Conservation (phyloP, 37 sponge, comb jelly and placozoan species). For the Beroe ovata region DNA sequence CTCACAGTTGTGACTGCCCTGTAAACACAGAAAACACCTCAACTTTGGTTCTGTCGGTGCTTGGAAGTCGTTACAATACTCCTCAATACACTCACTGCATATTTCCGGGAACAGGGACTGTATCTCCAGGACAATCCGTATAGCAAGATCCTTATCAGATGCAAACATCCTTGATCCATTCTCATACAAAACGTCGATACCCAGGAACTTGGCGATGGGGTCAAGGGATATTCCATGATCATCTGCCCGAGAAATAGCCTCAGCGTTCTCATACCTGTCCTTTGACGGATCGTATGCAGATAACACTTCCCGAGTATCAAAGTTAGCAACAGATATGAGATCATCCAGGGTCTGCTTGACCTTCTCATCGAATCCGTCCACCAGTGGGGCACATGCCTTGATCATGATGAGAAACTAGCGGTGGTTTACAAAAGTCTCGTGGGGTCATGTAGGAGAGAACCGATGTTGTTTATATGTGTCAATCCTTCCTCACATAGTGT, state of each 20-base stretch:
- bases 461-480: too few relatives aligned
- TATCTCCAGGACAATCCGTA: conserved; percentile 33
- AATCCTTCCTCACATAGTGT: too few relatives aligned
- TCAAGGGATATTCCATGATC: not conserved
- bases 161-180: not conserved
- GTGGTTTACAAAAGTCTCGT: too few relatives aligned
- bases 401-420: not conserved
- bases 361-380: not conserved
- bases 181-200: not conserved
- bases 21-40: not conserved
- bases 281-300: not conserved
- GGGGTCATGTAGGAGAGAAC: too few relatives aligned
- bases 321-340: not conserved
- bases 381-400: not conserved
- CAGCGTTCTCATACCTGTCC: conserved; percentile 1
- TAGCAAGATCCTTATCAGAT: not conserved
- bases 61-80: not conserved
- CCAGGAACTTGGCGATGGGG: not conserved
- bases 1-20: conserved; percentile 50
- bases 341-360: not conserved
- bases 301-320: not conserved
- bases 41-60: not conserved
- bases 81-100: not conserved
- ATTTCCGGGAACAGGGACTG: not conserved
- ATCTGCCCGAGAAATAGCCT: not conserved